Percentiles rank a stretch among this genome's conserved stretches.
Evolutionary conservation across 2,888 invertebrate species (phyloP).

Genomic region (Morpho achilles): DNA sequence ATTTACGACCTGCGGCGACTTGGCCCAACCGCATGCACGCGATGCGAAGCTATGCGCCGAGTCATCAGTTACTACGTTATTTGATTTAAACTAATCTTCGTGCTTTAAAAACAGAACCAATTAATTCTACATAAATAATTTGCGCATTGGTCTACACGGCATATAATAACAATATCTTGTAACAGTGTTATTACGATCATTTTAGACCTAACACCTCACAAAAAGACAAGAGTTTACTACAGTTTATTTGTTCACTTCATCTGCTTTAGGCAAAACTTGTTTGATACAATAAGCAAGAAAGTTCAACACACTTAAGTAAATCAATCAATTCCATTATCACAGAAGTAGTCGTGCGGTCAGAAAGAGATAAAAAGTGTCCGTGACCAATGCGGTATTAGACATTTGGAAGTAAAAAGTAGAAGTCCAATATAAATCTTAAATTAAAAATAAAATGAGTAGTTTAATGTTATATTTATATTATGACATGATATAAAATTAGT

Average conservation of each 20-base stretch:
- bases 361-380: constrained; percentile 22
- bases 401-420: not conserved
- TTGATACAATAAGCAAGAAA: constrained; percentile 36
- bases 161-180: no score
- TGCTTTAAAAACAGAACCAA: not conserved
- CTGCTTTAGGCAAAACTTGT: constrained; percentile 37
- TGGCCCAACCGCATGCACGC: constrained; percentile 57
- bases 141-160: no score
- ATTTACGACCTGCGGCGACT: constrained; percentile 71
- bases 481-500: no score
- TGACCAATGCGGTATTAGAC: constrained; percentile 10
- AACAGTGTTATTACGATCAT: not conserved
- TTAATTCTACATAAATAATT: no score
- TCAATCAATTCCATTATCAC: constrained; percentile 41
- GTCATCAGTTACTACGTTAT: constrained; percentile 8
- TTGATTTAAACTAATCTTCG: constrained; percentile 6
- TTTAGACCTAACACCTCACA: constrained; percentile 46
- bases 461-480: no score
- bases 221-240: constrained; percentile 43
- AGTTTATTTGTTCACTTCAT: constrained; percentile 40
- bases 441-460: not conserved
- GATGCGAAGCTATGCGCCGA: constrained; percentile 31
- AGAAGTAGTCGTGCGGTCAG: constrained; percentile 35
- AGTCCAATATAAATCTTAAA: constrained; percentile 2
- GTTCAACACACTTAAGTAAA: constrained; percentile 42